Evolutionary conservation across 2,797 vertebrate genomes (phyloP).

Genomic region (Ctenopoma multispine): DNA sequence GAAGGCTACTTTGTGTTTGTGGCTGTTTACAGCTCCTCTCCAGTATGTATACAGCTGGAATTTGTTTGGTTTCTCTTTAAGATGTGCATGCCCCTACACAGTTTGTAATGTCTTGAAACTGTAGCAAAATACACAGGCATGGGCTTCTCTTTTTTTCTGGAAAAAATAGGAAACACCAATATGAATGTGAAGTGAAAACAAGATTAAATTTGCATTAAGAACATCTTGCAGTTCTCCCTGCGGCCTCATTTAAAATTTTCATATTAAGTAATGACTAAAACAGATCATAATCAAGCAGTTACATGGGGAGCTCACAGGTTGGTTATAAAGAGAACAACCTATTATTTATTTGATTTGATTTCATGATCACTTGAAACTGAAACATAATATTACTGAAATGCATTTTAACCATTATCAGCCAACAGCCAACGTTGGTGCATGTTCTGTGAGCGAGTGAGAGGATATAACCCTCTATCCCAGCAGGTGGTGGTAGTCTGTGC

Average conservation of each 20-base stretch:
- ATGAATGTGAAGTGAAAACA: too few species aligned
- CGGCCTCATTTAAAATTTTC: background rate
- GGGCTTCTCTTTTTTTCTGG: background rate
- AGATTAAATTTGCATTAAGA: background rate
- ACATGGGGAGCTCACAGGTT: too few species aligned
- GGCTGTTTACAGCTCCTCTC: slow-evolving; percentile 53
- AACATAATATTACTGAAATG: too few species aligned
- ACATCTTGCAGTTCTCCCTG: slow-evolving; percentile 1
- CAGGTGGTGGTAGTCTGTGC: too few species aligned
- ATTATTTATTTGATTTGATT: too few species aligned
- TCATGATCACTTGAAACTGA: too few species aligned
- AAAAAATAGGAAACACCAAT: background rate
- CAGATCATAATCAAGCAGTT: too few species aligned
- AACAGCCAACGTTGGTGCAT: too few species aligned
- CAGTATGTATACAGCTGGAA: slow-evolving; percentile 66
- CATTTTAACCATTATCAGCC: too few species aligned
- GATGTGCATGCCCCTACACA: slow-evolving; percentile 17
- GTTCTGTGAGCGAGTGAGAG: too few species aligned
- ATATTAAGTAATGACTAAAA: slow-evolving; percentile 8
- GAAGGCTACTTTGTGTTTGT: slow-evolving; percentile 38
- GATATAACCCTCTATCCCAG: too few species aligned
- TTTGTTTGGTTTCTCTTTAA: slow-evolving; percentile 49
- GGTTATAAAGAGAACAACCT: too few species aligned
- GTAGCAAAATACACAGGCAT: background rate
- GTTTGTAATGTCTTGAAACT: slow-evolving; percentile 18